Base-by-base conservation (phyloP, 2,888 invertebrate genomes). In the Parnassius glacialis region DNA sequence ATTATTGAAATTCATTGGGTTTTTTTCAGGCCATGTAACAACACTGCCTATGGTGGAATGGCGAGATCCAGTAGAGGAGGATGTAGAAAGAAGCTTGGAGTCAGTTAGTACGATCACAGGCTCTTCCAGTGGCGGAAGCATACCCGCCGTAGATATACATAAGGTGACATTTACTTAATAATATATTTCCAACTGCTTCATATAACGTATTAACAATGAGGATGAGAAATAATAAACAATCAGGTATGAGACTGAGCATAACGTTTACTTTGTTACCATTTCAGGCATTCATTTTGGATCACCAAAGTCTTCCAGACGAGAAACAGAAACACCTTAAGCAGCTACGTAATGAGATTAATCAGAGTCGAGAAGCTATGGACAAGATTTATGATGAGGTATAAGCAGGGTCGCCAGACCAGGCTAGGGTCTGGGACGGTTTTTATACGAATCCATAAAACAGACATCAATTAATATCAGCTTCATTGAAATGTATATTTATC, bases 261-360 rank as follows among this genome's bases (percentile, higher is more conserved):
- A 7, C 5, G 34, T 43, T 10, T 10, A 43, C 43, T 11, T 11
- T 43, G 20, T 45, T 47, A 51, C 13, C 12, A 41, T 63, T 63
- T 2, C 74, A 94, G 83, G 94, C 94, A 1, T 87, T 95, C 59
- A 80, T 94, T 47, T 82, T 83, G 12, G 94, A 95, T 74, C 93
- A 93, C 73, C 83, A 90, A 55, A 85, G 87, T 73, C 90, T 94
- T 78, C 86, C 93, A 68, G 92, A 92, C 10, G 93, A 93, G 1
- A 85, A 84, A 44, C 91, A 86, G 70, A 92, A 89, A 72, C 85
- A 90, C 66, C 74, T 94, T 13, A 90, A 90, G 65, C 86, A 92
- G 61, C 81, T 93, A 47, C 87, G 94, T 73, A 84, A 90, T 57
- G 94, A 95, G 57, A 89, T 96, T 57, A 96, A 96, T 78, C 93